A percentile compares a stretch with the other conserved stretches of the same genome.
Evolutionary conservation across 2,888 invertebrate species (phyloP).

Genomic region (Epistrophella euchroma): DNA sequence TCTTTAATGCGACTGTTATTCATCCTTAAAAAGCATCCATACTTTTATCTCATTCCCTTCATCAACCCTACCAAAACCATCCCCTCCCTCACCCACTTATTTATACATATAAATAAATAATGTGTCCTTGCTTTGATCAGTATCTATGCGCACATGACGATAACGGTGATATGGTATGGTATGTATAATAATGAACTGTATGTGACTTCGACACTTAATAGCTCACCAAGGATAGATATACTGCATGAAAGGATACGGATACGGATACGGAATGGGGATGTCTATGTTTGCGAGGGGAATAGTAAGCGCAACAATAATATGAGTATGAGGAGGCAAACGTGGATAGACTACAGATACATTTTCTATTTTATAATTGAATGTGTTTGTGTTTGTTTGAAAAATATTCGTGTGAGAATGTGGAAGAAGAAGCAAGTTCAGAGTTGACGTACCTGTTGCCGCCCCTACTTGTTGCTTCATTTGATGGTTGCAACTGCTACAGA

Average conservation of each 20-base stretch:
- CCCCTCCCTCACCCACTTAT: neutral
- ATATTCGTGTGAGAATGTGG: conserved; percentile 53
- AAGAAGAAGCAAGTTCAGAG: conserved; percentile 59
- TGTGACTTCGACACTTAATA: conserved; percentile 63
- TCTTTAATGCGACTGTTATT: conserved; percentile 57
- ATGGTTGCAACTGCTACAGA: conserved; percentile 78
- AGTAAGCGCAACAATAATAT: conserved; percentile 42
- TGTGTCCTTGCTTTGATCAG: conserved; percentile 67
- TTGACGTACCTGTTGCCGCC: conserved; percentile 83
- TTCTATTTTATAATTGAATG: conserved; percentile 35
- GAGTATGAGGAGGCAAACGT: conserved; percentile 46
- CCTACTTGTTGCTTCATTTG: conserved; percentile 82
- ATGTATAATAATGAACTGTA: conserved; percentile 63
- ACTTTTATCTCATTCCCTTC: conserved; percentile 57
- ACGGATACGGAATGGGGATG: conserved; percentile 16
- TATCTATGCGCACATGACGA: conserved; percentile 61
- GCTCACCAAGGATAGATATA: conserved; percentile 63
- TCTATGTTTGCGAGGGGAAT: conserved; percentile 33
- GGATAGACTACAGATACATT: conserved; percentile 20
- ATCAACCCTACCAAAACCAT: neutral
- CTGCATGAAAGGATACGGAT: neutral
- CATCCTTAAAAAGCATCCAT: conserved; percentile 63
- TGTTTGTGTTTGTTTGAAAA: conserved; percentile 41
- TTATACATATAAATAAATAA: conserved; percentile 27
- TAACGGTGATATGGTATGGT: conserved; percentile 40